Conservation (phyloP, 2,113 vertebrate genomes). For the Odobenus rosmarus region DNA sequence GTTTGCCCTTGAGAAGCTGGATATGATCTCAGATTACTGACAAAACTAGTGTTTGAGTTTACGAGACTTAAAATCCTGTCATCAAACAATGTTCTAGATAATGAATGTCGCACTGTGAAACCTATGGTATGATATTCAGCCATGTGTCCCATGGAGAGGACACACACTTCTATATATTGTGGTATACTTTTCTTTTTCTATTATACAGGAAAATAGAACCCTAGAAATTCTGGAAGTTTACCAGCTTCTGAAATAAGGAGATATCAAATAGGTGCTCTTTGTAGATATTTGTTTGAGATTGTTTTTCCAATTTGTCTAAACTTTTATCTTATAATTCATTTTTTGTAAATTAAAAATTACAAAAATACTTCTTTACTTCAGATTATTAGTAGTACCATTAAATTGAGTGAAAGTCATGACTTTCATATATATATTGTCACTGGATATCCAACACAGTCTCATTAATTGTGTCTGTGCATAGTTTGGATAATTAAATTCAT, state of each 20-base stretch:
- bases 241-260: background rate
- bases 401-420: background rate
- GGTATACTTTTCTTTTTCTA: background rate
- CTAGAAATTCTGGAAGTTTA: background rate
- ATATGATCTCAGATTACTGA: background rate
- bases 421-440: background rate
- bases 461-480: background rate
- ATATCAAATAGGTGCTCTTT: background rate
- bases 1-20: background rate
- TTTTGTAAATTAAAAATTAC: background rate
- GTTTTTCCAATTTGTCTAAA: background rate
- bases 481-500: background rate
- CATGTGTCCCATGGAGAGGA: background rate
- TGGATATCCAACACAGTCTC: background rate
- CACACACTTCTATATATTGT: background rate
- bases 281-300: background rate
- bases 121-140: background rate
- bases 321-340: background rate
- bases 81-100: background rate
- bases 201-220: background rate
- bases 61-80: background rate
- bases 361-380: background rate
- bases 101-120: background rate
- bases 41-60: background rate
- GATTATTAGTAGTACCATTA: background rate